These are phyloP conservation scores for Drosophila prolongata DNA, from an alignment of 2,888 invertebrate genomes.

Conservation along the genomic window DNA sequence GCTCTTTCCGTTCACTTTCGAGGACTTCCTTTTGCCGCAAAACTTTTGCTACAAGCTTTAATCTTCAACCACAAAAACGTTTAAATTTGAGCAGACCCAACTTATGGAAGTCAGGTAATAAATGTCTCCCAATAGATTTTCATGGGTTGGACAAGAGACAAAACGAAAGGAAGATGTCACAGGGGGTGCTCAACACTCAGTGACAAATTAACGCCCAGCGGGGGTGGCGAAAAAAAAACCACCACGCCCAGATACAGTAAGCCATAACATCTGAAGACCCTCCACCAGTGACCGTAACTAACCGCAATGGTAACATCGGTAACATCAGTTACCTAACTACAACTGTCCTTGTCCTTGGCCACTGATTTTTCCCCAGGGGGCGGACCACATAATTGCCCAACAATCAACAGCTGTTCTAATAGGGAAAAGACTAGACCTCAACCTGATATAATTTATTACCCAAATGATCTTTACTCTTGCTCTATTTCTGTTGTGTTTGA, in stretches of 20 bases:
- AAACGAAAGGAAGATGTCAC: constrained; percentile 24
- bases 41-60: constrained; percentile 63
- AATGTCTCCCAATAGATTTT: constrained; percentile 83
- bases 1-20: constrained; percentile 49
- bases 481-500: constrained; percentile 31
- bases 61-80: constrained; percentile 48
- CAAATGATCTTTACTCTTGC: constrained; percentile 39
- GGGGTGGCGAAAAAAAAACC: constrained; percentile 36
- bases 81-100: constrained; percentile 55
- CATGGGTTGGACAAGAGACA: constrained; percentile 6
- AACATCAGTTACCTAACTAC: constrained; percentile 36
- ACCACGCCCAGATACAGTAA: constrained; percentile 42
- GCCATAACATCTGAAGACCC: constrained; percentile 20
- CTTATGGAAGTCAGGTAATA: constrained; percentile 68
- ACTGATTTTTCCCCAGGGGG: constrained; percentile 74
- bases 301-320: constrained; percentile 55
- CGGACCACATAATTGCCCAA: constrained; percentile 62
- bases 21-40: constrained; percentile 4
- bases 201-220: constrained; percentile 72
- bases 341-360: constrained; percentile 51
- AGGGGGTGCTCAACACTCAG: constrained; percentile 37
- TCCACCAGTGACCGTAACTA: constrained; percentile 60
- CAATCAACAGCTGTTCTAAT: constrained; percentile 64
- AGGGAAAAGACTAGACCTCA: constrained; percentile 18
- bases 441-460: constrained; percentile 38